Evolutionary conservation across 1,140 invertebrate species (phyloP), one percentile per base, ranked within the genome.

Genomic region (Metopolophium dirhodum): DNA sequence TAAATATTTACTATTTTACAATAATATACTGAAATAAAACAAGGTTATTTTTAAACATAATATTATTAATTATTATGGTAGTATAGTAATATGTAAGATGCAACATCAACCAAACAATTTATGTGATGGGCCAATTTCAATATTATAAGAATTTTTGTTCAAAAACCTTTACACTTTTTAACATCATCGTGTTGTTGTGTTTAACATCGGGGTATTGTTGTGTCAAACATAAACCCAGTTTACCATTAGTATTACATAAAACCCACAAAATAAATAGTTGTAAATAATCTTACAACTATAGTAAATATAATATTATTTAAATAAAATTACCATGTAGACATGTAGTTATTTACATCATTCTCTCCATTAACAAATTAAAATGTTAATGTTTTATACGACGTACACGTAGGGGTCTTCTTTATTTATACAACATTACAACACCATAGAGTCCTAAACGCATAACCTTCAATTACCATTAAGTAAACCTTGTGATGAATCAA

Each of bases 291-390:
- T 37, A 37, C 22, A 26, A 2, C 7, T 23, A 22, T 9, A 7
- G 20, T 83, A 37, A 23, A 37, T 26, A 41, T 83, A 41, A 23
- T 23, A 83, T 23, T 83, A 83, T 37, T 83, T 83, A 83, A 41
- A 83, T 41, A 37, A 83, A 37, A 83, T 83, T 83, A 83, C 22
- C 37, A 37, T 83, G 37, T 2, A 82, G 35, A 9, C 49, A 49
- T 18, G 14, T 51, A 51, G 49, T 51, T 83, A 37, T 83, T 83
- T 37, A 23, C 35, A 37, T 83, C 35, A 83, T 83, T 83, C 37
- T 41, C 37, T 37, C 77, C 82, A 41, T 83, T 83, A 83, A 37
- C 82, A 83, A 41, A 83, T 83, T 83, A 83, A 83, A 83, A 41
- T 83, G 20, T 37, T 41, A 35, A 83, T 83, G 22, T 37, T 83